Evolutionary conservation across 1,140 invertebrate species (phyloP).

Genomic region (Drosophila bocqueti): DNA sequence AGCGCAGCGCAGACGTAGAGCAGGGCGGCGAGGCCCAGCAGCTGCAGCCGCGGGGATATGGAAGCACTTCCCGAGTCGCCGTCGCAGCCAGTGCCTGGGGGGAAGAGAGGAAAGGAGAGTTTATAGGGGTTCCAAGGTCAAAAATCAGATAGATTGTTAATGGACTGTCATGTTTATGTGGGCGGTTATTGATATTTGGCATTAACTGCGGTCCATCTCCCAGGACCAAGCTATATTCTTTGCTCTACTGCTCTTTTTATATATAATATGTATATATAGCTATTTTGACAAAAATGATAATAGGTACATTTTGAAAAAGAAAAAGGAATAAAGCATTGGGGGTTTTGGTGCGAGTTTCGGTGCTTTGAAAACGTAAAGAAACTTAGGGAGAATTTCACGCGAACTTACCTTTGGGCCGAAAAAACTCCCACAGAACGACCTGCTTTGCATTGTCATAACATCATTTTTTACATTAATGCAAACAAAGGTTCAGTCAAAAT

Average conservation of each 20-base stretch:
- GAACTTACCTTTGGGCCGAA: constrained; percentile 75
- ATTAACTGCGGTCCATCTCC: constrained; percentile 19
- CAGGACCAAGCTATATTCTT: constrained; percentile 8
- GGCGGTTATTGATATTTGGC: constrained; percentile 29
- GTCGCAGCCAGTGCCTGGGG: constrained; percentile 56
- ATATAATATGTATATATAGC: not conserved
- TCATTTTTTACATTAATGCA: constrained; percentile 46
- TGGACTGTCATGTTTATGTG: constrained; percentile 37
- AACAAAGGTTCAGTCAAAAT: constrained; percentile 56
- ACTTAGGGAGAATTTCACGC: constrained; percentile 54
- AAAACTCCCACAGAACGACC: constrained; percentile 66
- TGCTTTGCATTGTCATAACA: constrained; percentile 54
- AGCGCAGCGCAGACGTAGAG: constrained; percentile 56
- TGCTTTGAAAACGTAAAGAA: constrained; percentile 59
- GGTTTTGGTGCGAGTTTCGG: constrained; percentile 69
- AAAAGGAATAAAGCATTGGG: constrained; percentile 45
- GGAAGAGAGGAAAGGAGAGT: constrained; percentile 12
- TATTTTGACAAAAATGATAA: constrained; percentile 29
- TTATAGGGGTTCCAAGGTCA: not conserved
- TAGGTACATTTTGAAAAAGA: constrained; percentile 7
- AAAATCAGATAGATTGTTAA: not conserved
- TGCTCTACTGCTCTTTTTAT: constrained; percentile 11
- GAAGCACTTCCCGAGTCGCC: constrained; percentile 69
- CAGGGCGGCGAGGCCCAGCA: constrained; percentile 56
- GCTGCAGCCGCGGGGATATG: constrained; percentile 52